Evolutionary conservation across 1,140 invertebrate species (phyloP).

Genomic region (Pinna nobilis): DNA sequence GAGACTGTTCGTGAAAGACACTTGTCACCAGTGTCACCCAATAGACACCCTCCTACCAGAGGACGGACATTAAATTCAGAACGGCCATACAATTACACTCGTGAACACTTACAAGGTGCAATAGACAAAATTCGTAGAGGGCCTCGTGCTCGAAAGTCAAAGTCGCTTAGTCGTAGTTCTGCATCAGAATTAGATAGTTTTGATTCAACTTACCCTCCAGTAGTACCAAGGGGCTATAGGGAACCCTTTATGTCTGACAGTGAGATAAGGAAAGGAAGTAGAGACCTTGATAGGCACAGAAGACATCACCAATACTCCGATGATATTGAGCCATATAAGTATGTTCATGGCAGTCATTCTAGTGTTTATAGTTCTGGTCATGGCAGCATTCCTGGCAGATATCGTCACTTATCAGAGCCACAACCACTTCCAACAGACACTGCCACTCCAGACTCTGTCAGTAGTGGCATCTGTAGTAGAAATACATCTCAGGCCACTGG

Average conservation of each 20-base stretch:
- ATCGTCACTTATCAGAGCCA: constrained; percentile 21
- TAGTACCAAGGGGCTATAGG: constrained; percentile 21
- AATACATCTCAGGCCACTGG: constrained; percentile 91
- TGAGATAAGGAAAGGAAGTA: constrained; percentile 23
- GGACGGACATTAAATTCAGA: constrained; percentile 44
- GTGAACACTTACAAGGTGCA: constrained; percentile 73
- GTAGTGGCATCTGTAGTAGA: constrained; percentile 91
- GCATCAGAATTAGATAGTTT: constrained; percentile 15
- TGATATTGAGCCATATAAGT: constrained; percentile 33
- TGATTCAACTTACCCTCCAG: constrained; percentile 8
- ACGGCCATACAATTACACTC: constrained; percentile 72
- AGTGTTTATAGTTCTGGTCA: constrained; percentile 51
- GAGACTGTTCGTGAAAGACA: constrained; percentile 42
- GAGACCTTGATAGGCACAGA: constrained; percentile 32
- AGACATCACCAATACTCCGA: too few relatives aligned
- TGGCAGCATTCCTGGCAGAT: constrained; percentile 37
- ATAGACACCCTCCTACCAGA: constrained; percentile 25
- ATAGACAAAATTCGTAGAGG: constrained; percentile 72
- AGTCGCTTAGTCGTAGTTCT: constrained; percentile 14
- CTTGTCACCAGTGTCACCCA: constrained; percentile 30
- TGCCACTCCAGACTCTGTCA: constrained; percentile 80
- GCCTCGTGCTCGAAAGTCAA: constrained; percentile 52
- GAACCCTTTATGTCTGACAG: constrained; percentile 10
- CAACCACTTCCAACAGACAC: constrained; percentile 39
- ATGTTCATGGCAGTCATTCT: constrained; percentile 31